Evolutionary conservation across 2,113 vertebrate species (phyloP), one percentile per base, ranked within the genome.

Genomic region (Ginglymostoma cirratum): DNA sequence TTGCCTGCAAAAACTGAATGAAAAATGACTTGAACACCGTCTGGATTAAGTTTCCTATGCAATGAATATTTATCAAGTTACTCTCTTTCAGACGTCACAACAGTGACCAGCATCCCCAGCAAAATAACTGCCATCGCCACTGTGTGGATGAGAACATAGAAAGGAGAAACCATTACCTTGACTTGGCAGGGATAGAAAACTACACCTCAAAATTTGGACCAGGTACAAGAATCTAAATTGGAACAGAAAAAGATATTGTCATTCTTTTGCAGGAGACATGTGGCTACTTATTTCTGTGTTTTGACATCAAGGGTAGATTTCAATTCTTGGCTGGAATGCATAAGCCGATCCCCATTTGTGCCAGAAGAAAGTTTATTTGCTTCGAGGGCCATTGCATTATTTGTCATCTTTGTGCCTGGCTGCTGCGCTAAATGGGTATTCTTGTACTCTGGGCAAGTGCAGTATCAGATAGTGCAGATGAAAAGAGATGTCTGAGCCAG

Each of bases 101-200:
- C 97, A 98, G 98, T 61, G 98, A 99, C 97, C 98, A 98, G 97
- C 98, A 97, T 97, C 97, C 98, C 96, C 98, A 98, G 96, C 98
- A 98, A 97, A 97, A 98, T 24, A 98, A 98, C 97, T 99, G 98
- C 98, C 98, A 98, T 96, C 98, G 98, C 96, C 98, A 99, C 96
- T 99, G 99, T 61, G 98, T 99, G 96, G 99, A 99, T 96, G 99
- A 99, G 98, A 99, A 99, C 97, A 98, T 99, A 95, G 99, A 99
- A 97, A 98, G 99, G 97, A 98, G 99, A 98, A 99, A 99, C 98
- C 99, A 99, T 98, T 99, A 99, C 97, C 98, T 99, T 97, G 99
- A 99, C 97, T 98, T 99, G 96, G 99, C 99, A 34, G 99, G 99
- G 97, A 99, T 99, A 96, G 99, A 99, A 97, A 99, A 99, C 98